Evolutionary conservation across 2,113 vertebrate genomes (phyloP).

Genomic region (Lagopus leucura): DNA sequence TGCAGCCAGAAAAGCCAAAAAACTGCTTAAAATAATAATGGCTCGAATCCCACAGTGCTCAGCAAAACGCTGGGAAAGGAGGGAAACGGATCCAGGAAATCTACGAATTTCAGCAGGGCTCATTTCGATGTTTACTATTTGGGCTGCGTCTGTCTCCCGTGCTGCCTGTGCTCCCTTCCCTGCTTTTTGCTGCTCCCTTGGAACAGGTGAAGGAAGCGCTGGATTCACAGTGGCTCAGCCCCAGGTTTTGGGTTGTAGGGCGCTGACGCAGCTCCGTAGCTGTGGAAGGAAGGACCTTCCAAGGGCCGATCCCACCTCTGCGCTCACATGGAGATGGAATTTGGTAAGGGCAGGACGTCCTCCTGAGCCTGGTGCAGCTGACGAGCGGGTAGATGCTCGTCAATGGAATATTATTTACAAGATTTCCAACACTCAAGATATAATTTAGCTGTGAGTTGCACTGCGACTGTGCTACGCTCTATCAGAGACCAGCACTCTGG

Average conservation of each 20-base stretch:
- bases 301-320: not conserved
- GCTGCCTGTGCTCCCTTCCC: not conserved
- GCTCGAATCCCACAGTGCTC: not conserved
- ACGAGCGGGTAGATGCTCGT: not conserved
- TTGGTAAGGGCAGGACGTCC: not conserved
- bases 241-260: not conserved
- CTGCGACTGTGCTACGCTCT: not conserved
- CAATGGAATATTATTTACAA: not conserved
- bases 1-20: slow-evolving; percentile 49
- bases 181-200: not conserved
- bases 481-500: not conserved
- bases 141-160: not conserved
- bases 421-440: fast-evolving
- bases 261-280: not conserved
- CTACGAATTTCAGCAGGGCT: not conserved
- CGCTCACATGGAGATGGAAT: not conserved
- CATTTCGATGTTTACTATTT: slow-evolving; percentile 11
- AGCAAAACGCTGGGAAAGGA: slow-evolving; percentile 21
- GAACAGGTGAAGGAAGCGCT: not conserved
- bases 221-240: not conserved
- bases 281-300: not conserved
- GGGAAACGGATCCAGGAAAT: slow-evolving; percentile 12
- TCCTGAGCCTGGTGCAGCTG: fast-evolving
- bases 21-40: slow-evolving; percentile 44
- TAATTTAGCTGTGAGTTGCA: not conserved